phyloP scores from a whole-genome alignment of 2,888 invertebrate genomes.

The Acleris laterana region DNA sequence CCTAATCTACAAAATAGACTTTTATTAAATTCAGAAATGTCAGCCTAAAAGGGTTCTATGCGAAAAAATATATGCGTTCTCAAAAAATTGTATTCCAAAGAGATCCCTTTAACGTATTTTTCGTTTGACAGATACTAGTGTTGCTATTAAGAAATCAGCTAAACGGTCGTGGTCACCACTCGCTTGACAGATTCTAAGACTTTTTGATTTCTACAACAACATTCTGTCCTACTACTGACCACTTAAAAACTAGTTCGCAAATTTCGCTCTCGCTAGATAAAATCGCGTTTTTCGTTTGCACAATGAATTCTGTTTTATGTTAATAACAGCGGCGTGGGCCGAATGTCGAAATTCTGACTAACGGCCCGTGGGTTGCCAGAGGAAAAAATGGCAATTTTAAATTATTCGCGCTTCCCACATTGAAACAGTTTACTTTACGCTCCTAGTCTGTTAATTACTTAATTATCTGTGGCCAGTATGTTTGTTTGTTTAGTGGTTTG shows the following conservation, averaged over 20 bases:
- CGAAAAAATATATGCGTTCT: too few relatives aligned
- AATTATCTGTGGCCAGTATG: slow-evolving; percentile 54
- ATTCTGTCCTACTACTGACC: too few relatives aligned
- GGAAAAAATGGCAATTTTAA: slow-evolving; percentile 83
- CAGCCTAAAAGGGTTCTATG: too few relatives aligned
- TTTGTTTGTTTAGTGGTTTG: slow-evolving; percentile 4
- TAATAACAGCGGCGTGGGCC: slow-evolving; percentile 74
- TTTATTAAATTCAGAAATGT: too few relatives aligned
- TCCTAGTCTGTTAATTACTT: slow-evolving; percentile 77
- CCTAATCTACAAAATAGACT: too few relatives aligned
- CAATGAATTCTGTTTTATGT: slow-evolving; percentile 83
- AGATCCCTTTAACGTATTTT: too few relatives aligned
- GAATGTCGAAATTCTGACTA: slow-evolving; percentile 83
- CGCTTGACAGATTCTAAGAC: too few relatives aligned
- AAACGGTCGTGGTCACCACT: too few relatives aligned
- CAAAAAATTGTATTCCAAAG: too few relatives aligned
- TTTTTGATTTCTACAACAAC: too few relatives aligned
- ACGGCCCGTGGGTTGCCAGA: slow-evolving; percentile 75
- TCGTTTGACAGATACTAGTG: too few relatives aligned
- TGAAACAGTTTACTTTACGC: slow-evolving; percentile 68
- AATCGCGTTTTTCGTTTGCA: slow-evolving; percentile 77
- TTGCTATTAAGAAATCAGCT: too few relatives aligned
- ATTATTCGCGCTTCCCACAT: slow-evolving; percentile 81
- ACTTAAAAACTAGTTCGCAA: slow-evolving; percentile 8
- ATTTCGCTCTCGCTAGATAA: slow-evolving; percentile 71